Evolutionary conservation across 2,888 invertebrate genomes (phyloP), one percentile per base, ranked within the genome.

Genomic region (Acleris literana): DNA sequence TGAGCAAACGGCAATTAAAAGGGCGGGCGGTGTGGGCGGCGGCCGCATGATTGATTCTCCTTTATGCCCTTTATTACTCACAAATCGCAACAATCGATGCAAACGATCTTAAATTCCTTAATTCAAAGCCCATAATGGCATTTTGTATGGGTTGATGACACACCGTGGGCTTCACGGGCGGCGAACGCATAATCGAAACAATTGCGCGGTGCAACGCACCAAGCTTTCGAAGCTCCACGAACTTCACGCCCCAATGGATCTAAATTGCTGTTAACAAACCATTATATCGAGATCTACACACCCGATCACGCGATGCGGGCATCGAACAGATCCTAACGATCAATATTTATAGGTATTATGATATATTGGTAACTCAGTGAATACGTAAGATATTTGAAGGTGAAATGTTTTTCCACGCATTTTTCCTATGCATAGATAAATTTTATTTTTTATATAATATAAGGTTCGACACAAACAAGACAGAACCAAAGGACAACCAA

Each of bases 41-140:
- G 80, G 80, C 78, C 78, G 78, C 69, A 72, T 72, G 73, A 71
- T 70, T 79, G 79, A 86, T 85, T 84, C 73, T 76, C 74, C 81
- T 80, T 80, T 82, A 80, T 74, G 71, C 70, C 69, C 71, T 64
- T 69, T 69, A 78, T 77, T 74, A 74, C 74, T 71, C 70, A 61
- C 72, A 70, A 70, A 72, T 72, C 68, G 69, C 69, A 71, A 76
- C 74, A 74, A 77, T 78, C 69, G 67, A 69, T 68, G 58, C 67
- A 55, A 69, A 70, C 67, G 63, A 69, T 69, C 69, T 68, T 33
- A 33, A 9, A 39, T 39, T 66, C 39, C 39, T 13, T 39, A 39
- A 39, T 13, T 13, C 39, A 39, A 39, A 39, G 39, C 39, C 39
- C 39, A 13, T 64, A 68, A 68, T 72, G 68, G 69, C 39, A 39